Evolutionary conservation across 1,140 invertebrate genomes (phyloP).

Genomic region (Drosophila bocki): DNA sequence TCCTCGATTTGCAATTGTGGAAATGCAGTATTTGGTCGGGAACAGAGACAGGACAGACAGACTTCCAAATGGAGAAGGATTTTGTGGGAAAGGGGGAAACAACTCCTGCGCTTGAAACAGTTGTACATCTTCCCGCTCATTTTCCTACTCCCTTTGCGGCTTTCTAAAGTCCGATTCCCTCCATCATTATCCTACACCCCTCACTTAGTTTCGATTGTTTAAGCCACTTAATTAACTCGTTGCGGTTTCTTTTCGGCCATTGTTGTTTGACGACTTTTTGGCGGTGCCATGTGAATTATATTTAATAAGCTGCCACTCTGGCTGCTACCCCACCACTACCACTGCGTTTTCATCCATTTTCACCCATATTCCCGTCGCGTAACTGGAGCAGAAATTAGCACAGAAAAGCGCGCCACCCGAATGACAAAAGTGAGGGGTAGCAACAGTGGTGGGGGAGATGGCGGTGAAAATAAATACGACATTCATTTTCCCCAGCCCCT

Average conservation of each 20-base stretch:
- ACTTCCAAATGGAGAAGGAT: constrained; percentile 6
- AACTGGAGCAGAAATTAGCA: constrained; percentile 79
- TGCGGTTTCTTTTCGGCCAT: constrained; percentile 40
- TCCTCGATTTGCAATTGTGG: constrained; percentile 29
- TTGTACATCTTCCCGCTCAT: constrained; percentile 3
- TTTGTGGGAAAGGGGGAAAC: neutral
- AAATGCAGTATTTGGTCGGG: constrained; percentile 47
- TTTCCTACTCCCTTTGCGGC: neutral
- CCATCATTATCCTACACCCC: neutral
- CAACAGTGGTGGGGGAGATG: neutral
- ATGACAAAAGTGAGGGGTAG: constrained; percentile 7
- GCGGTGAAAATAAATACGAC: constrained; percentile 58
- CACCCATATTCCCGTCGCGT: constrained; percentile 33
- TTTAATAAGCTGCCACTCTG: constrained; percentile 60
- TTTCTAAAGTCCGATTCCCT: neutral
- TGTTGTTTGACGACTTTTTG: constrained; percentile 45
- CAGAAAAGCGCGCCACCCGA: constrained; percentile 43
- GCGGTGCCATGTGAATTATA: constrained; percentile 60
- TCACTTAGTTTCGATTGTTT: constrained; percentile 28
- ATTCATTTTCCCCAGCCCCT: constrained; percentile 62
- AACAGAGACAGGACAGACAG: neutral
- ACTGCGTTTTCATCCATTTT: constrained; percentile 10
- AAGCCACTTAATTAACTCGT: constrained; percentile 71
- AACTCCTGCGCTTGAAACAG: neutral
- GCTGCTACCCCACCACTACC: neutral